These are phyloP conservation scores for Dynastes tityus DNA, from an alignment of 2,888 invertebrate genomes.

Conservation along the genomic window DNA sequence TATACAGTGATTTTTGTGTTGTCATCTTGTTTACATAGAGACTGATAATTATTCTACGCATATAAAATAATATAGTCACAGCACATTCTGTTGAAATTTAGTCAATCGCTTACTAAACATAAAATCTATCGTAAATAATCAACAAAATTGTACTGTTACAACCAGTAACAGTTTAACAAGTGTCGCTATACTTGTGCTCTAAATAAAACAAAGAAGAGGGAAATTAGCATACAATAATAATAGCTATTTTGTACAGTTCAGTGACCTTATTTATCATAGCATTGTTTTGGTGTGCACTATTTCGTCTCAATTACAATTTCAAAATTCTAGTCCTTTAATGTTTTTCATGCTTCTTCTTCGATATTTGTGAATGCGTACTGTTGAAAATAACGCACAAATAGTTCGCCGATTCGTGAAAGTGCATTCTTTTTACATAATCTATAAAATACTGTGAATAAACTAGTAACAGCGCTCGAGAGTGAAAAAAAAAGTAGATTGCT, in stretches of 20 bases:
- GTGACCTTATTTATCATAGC: background rate
- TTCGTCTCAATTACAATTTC: too few species aligned
- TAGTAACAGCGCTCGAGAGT: constrained; percentile 8
- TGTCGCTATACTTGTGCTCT: background rate
- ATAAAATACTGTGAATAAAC: constrained; percentile 19
- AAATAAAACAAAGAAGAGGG: constrained; percentile 2
- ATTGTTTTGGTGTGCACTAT: background rate
- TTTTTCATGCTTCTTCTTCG: too few species aligned
- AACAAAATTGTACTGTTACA: too few species aligned
- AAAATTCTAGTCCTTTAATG: too few species aligned
- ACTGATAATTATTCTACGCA: too few species aligned
- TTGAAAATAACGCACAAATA: background rate
- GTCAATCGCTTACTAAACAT: too few species aligned
- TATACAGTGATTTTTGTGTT: too few species aligned
- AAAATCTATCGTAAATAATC: too few species aligned
- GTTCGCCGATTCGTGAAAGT: constrained; percentile 30
- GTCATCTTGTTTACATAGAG: too few species aligned
- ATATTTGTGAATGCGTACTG: background rate
- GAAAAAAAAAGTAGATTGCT: background rate
- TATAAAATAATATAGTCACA: too few species aligned
- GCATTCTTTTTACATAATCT: constrained; percentile 29
- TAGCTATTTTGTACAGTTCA: constrained; percentile 2
- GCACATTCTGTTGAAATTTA: too few species aligned
- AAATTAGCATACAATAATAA: constrained; percentile 5
- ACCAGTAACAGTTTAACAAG: too few species aligned